Evolutionary conservation across 2,888 invertebrate genomes (phyloP), one percentile per base, ranked within the genome.

Genomic region (Odontocolon sp.): DNA sequence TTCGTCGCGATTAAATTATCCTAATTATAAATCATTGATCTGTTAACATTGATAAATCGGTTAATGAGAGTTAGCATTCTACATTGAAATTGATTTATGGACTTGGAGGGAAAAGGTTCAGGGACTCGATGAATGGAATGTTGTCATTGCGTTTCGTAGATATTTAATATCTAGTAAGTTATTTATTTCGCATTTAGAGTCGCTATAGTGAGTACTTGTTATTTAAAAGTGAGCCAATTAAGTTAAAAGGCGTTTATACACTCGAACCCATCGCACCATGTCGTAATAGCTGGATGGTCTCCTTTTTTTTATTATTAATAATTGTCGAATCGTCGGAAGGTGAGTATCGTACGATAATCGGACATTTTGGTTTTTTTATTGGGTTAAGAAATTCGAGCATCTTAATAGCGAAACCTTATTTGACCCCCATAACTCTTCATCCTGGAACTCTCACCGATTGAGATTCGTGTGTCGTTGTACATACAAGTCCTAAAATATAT

Each of bases 71-170:
- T 80, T 87, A 83, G 86, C 82, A 86, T 88, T 89, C 87, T 87
- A 86, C 84, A 86, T 89, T 86, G 87, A 88, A 88, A 88, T 89
- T 88, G 86, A 87, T 86, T 83, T 77, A 79, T 84, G 80, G 83
- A 79, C 82, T 83, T 82, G 67, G 61, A 81, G 80, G 76, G 77
- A 79, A 80, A 86, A 88, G 88, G 89, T 88, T 88, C 89, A 88
- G 88, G 89, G 88, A 87, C 82, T 82, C 80, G 47, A 69, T 80
- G 40, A 73, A 74, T 79, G 73, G 64, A 76, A 74, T 57, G 11
- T 76, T 72, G 23, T 57, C 18, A 9, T 28, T 33, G 6, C 36
- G 18, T 40, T 68, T 63, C n/a, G 61, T 64, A 26, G 18, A 47
- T 54, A 26, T 11, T 38, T 40, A 16, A 18, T 50, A 64, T 54